Evolutionary conservation across 2,888 invertebrate species (phyloP).

Genomic region (Tromatobia lineatoria): DNA sequence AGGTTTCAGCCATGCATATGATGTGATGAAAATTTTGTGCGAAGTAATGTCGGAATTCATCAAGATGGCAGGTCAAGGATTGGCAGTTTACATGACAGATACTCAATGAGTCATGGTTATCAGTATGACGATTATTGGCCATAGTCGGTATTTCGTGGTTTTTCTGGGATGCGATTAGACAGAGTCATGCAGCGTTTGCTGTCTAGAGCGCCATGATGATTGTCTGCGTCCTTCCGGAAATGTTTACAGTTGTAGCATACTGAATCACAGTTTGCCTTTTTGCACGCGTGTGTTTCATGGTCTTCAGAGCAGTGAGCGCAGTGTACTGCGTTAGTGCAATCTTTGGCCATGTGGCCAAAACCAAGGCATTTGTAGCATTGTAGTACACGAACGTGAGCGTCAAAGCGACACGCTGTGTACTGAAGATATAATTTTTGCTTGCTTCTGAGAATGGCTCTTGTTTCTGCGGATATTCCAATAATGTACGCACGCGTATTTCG

Average conservation of each 20-base stretch:
- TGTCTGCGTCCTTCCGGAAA: not conserved
- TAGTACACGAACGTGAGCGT: constrained; percentile 52
- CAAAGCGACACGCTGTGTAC: constrained; percentile 15
- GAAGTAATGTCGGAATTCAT: not conserved
- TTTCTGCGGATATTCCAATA: not conserved
- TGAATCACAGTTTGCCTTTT: not conserved
- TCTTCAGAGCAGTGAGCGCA: constrained; percentile 31
- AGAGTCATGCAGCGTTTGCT: not conserved
- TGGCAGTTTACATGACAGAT: not conserved
- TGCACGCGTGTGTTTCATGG: constrained; percentile 3
- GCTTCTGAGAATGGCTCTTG: not conserved
- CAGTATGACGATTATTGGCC: not conserved
- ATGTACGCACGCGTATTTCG: constrained; percentile 3
- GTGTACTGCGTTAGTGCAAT: constrained; percentile 25
- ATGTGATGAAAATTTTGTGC: not conserved
- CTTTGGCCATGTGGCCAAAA: constrained; percentile 50
- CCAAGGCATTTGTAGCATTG: constrained; percentile 63
- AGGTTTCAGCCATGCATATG: constrained; percentile 5
- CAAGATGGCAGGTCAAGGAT: not conserved
- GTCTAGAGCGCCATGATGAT: not conserved
- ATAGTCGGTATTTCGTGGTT: not conserved
- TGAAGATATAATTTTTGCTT: constrained; percentile 16
- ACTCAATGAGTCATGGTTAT: not conserved
- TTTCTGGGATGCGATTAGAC: not conserved
- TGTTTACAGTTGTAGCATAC: not conserved